Evolutionary conservation across 2,113 vertebrate species (phyloP), one percentile per base, ranked within the genome.

Genomic region (Mormoops blainvillei): DNA sequence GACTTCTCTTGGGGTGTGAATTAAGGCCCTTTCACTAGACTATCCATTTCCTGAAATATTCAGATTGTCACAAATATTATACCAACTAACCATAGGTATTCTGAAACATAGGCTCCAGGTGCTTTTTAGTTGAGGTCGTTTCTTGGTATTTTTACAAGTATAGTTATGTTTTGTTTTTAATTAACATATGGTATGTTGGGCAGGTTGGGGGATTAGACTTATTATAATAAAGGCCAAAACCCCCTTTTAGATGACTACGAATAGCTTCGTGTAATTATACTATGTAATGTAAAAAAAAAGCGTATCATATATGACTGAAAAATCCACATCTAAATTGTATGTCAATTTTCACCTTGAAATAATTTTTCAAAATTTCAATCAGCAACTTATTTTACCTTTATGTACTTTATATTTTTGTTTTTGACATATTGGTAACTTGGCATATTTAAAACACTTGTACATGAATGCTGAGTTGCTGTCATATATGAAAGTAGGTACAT

Each of bases 121-220:
- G 94, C 86, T 91, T 94, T 96, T 91, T 67, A 87, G 86, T 70
- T 58, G 93, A 96, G 91, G 94, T n/a, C 48, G 88, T 65, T 96
- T 94, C 97, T 97, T 94, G 89, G 89, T 95, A n/a, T 56, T 95
- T 92, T 82, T 89, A 80, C 41, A 95, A 97, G 82, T 43, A 83
- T 2, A 33, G 85, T 86, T 95, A 94, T 93, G 61, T 95, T 97
- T 91, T 97, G 94, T 93, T 97, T 97, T 96, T 96, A 97, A 97
- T 97, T 97, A 96, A 97, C 97, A 97, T 97, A 96, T 81, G 94
- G 92, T 24, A 89, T 61, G 56, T 73, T 97, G 93, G 77, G 82
- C 73, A 97, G 50, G 63, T 65, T 45, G 61, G 81, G 81, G 94
- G 54, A 86, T 20, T 97, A 77, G 91, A 88, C 97, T 94, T 97